These are phyloP conservation scores for Eumaeus atala DNA, from an alignment of 1,140 invertebrate species.

Conservation along the genomic window DNA sequence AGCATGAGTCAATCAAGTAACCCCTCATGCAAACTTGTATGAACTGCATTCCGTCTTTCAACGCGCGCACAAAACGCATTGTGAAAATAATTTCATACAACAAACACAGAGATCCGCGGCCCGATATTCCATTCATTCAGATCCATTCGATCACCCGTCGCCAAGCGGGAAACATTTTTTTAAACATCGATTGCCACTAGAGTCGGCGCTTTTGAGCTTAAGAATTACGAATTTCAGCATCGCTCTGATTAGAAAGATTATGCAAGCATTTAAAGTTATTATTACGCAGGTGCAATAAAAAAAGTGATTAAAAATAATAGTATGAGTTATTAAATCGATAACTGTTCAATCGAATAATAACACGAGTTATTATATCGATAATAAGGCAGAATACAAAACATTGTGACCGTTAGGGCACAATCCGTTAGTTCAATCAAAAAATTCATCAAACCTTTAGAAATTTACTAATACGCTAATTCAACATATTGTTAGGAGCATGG, in stretches of 20 bases:
- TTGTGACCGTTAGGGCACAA: slow-evolving; percentile 61
- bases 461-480: slow-evolving; percentile 71
- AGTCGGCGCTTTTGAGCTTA: slow-evolving; percentile 62
- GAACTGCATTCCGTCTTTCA: slow-evolving; percentile 45
- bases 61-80: slow-evolving; percentile 42
- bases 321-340: slow-evolving; percentile 19
- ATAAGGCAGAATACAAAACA: slow-evolving; percentile 31
- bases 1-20: slow-evolving; percentile 34
- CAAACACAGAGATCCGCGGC: slow-evolving; percentile 58
- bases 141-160: slow-evolving; percentile 47
- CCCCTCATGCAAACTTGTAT: slow-evolving; percentile 38
- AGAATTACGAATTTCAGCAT: slow-evolving; percentile 46
- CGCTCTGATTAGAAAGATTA: slow-evolving; percentile 49
- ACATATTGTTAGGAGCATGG: slow-evolving; percentile 63
- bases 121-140: slow-evolving; percentile 57
- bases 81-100: slow-evolving; percentile 58
- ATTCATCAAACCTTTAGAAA: slow-evolving; percentile 67
- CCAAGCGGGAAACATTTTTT: slow-evolving; percentile 41
- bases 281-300: slow-evolving; percentile 28
- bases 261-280: slow-evolving; percentile 33
- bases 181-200: slow-evolving; percentile 61
- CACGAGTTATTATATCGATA: slow-evolving; percentile 24
- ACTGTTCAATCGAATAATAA: slow-evolving; percentile 12
- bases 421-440: slow-evolving; percentile 72
- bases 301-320: slow-evolving; percentile 12